Evolutionary conservation across 2,113 vertebrate species (phyloP), one percentile per base, ranked within the genome.

Genomic region (Ifrita kowaldi): DNA sequence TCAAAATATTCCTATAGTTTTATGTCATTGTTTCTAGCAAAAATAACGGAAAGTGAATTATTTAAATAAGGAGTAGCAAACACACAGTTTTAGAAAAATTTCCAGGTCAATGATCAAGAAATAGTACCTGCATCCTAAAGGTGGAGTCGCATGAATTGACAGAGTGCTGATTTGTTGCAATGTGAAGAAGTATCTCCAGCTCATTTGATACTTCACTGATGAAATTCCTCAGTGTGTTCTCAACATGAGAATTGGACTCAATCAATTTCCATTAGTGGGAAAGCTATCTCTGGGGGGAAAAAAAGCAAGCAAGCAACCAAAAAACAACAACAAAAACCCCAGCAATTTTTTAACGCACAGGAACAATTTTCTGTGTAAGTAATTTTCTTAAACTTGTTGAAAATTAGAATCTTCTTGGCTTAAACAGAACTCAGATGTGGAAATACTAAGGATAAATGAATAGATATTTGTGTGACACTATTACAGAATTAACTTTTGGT

Each of bases 81-180:
- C 35, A 71, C 27, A 57, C 9, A 41, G 11, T 82, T 70, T 68
- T 37, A 57, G 41, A 85, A 92, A 92, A 79, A 69, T n/a, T 83
- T 94, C 75, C 70, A 89, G 67, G 75, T 83, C 90, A 92, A 24
- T 77, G 71, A 92, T 49, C 47, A 84, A 83, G 86, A 93, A 69
- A 57, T 37, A 65, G 46, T 76, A 53, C 20, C 32, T 53, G 64
- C 44, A 84, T 76, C 11, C 15, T 80, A 73, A 76, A 88, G 46
- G 20, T 39, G 5, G 18, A 84, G 7, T 44, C 82, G 42, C 32
- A 56, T 46, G 82, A 90, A 64, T 73, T 47, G 57, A 21, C 57
- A 85, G 59, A 73, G n/a, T 44, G 44, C n/a, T 73, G 79, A 65
- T 65, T 57, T 65, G 18, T 68, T 86, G 42, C 37, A 84, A 59